Evolutionary conservation across 2,888 invertebrate genomes (phyloP).

Genomic region (Caenorhabditis plicata): DNA sequence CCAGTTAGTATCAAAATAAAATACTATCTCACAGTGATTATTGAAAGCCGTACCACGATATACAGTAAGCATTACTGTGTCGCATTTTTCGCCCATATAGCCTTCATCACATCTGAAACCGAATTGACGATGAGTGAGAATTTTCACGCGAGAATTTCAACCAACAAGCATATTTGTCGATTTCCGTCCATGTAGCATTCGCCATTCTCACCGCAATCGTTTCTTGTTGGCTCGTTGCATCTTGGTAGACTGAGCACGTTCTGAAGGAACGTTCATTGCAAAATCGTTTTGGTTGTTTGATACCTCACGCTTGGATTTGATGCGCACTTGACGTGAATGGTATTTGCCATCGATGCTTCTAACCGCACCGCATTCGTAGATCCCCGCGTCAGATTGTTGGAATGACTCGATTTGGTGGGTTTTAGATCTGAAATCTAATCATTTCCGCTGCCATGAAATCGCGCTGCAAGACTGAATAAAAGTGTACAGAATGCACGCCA

Average conservation of each 20-base stretch:
- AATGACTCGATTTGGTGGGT: constrained; percentile 23
- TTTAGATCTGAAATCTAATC: no score
- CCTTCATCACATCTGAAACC: constrained; percentile 27
- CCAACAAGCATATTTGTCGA: constrained; percentile 23
- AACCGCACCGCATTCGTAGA: constrained; percentile 29
- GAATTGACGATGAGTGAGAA: neutral
- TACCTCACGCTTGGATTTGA: constrained; percentile 19
- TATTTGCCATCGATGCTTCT: constrained; percentile 24
- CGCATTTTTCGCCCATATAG: constrained; percentile 28
- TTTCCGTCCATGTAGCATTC: constrained; percentile 18
- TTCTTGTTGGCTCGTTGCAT: constrained; percentile 2
- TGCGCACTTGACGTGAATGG: constrained; percentile 27
- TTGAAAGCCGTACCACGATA: constrained; percentile 35
- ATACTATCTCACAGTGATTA: no score
- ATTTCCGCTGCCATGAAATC: no score
- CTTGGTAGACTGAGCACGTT: constrained; percentile 10
- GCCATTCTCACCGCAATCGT: constrained; percentile 13
- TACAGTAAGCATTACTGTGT: constrained; percentile 23
- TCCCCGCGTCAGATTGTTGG: constrained; percentile 13
- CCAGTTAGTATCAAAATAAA: no score
- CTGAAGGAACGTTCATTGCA: constrained; percentile 4
- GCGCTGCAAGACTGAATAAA: no score
- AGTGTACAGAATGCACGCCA: no score
- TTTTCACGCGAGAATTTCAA: neutral
- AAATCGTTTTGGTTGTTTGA: neutral